phyloP scores from a whole-genome alignment of 2,797 vertebrate genomes.

The Parotocinclus haroldoi region DNA sequence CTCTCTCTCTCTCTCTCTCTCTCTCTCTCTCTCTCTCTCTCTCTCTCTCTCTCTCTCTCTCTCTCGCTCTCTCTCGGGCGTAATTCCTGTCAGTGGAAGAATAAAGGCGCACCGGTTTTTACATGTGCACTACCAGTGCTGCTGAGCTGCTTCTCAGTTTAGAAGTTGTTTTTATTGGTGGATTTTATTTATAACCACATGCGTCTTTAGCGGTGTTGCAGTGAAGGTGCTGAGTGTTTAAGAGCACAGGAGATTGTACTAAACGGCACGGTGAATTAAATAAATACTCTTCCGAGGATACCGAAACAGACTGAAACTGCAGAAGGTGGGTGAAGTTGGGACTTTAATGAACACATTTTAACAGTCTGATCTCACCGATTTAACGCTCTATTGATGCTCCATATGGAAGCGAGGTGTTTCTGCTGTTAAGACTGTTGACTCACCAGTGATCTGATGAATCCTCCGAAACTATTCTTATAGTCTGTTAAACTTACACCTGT shows the following conservation, averaged over 20 bases:
- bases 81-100: neutral
- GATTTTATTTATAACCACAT: neutral
- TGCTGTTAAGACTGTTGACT: neutral
- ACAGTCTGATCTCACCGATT: neutral
- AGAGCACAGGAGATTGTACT: neutral
- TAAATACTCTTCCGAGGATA: neutral
- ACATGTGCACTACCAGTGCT: no score
- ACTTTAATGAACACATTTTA: neutral
- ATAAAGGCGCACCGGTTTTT: neutral
- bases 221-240: neutral
- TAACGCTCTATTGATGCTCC: constrained; percentile 10
- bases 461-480: no score
- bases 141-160: no score
- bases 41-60: neutral
- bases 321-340: constrained; percentile 25
- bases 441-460: neutral
- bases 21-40: no score
- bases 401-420: constrained; percentile 32
- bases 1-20: no score
- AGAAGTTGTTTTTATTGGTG: neutral
- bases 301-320: neutral
- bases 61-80: neutral
- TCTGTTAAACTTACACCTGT: no score
- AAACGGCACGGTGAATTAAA: neutral
- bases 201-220: constrained; percentile 4